phyloP scores from a whole-genome alignment of 2,888 invertebrate genomes.

The Athrips mouffetella region DNA sequence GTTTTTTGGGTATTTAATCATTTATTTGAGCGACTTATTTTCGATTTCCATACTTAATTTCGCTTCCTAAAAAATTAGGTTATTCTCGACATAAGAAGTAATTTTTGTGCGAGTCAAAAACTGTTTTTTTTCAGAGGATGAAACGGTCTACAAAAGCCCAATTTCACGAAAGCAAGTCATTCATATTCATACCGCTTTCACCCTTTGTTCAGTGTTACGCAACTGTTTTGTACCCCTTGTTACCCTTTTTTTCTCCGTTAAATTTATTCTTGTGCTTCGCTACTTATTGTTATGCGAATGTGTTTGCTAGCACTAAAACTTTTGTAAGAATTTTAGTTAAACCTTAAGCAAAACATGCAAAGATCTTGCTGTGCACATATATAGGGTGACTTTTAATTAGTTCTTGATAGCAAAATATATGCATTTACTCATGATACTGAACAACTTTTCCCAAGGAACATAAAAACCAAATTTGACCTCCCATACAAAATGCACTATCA shows the following conservation, averaged over 20 bases:
- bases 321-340: too few species aligned
- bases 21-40: too few species aligned
- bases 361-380: not conserved
- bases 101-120: not conserved
- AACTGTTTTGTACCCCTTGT: conserved; percentile 52
- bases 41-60: too few species aligned
- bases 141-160: conserved; percentile 31
- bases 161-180: conserved; percentile 64
- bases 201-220: conserved; percentile 65
- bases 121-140: not conserved
- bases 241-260: conserved; percentile 47
- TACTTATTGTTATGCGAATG: conserved; percentile 29
- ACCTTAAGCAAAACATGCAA: conserved; percentile 14
- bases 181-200: conserved; percentile 70
- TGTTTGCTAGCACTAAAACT: conserved; percentile 15
- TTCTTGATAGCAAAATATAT: too few species aligned
- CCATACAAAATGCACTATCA: too few species aligned
- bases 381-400: too few species aligned
- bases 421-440: too few species aligned
- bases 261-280: conserved; percentile 42
- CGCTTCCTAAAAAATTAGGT: too few species aligned
- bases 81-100: too few species aligned
- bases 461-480: too few species aligned
- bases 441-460: too few species aligned
- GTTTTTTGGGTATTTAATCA: too few species aligned